Evolutionary conservation across 2,797 vertebrate genomes (phyloP).

Genomic region (Cygnus olor): DNA sequence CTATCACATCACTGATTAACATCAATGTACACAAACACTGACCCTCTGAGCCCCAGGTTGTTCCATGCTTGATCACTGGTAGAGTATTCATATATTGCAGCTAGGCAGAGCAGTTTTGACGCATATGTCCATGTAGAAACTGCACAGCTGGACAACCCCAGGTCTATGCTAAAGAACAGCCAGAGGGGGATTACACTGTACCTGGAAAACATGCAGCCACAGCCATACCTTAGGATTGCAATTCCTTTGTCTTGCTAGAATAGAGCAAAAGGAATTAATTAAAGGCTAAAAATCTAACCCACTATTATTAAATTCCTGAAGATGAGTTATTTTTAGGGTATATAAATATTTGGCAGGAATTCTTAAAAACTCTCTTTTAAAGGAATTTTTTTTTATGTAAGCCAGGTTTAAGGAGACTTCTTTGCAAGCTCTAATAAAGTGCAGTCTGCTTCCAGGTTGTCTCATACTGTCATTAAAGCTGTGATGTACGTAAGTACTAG

Average conservation of each 20-base stretch:
- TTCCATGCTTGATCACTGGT: neutral
- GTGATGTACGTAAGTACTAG: neutral
- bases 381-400: slow-evolving; percentile 4
- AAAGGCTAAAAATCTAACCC: slow-evolving; percentile 37
- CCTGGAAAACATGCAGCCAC: neutral
- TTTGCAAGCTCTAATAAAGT: slow-evolving; percentile 21
- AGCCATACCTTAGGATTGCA: neutral
- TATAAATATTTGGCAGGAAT: slow-evolving; percentile 50
- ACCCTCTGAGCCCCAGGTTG: neutral
- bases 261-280: slow-evolving; percentile 42
- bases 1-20: neutral
- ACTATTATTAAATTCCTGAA: slow-evolving; percentile 59
- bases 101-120: neutral
- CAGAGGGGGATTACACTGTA: neutral
- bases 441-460: neutral
- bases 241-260: neutral
- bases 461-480: neutral
- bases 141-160: neutral
- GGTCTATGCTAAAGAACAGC: neutral
- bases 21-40: neutral
- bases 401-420: slow-evolving; percentile 11
- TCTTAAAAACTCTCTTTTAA: neutral
- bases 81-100: neutral
- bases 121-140: neutral
- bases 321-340: slow-evolving; percentile 48